phyloP scores from a whole-genome alignment of 2,113 vertebrate genomes.

The Copsychus sechellarum region DNA sequence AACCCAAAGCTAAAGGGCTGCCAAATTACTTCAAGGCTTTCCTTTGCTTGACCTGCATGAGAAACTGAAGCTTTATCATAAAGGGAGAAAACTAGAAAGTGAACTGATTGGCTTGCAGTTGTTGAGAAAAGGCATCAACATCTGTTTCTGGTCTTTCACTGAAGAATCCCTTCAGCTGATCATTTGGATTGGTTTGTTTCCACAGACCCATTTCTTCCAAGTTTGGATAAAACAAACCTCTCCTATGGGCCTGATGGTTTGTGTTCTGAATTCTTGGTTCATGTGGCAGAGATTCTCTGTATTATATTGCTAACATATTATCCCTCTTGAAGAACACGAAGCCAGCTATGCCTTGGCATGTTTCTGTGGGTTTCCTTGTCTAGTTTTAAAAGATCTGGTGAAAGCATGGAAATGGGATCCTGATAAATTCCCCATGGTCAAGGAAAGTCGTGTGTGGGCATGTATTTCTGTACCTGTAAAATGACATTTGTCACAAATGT shows the following conservation, averaged over 20 bases:
- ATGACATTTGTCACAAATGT: not conserved
- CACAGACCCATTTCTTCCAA: conserved; percentile 67
- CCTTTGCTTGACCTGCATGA: conserved; percentile 24
- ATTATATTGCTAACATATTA: conserved; percentile 69
- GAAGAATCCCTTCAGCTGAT: conserved; percentile 72
- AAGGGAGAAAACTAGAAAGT: conserved; percentile 53
- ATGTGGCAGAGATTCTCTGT: conserved; percentile 53
- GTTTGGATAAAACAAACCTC: conserved; percentile 72
- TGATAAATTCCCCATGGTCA: not conserved
- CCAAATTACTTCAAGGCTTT: conserved; percentile 51
- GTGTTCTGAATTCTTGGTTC: conserved; percentile 68
- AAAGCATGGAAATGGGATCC: conserved; percentile 32
- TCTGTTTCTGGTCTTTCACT: conserved; percentile 75
- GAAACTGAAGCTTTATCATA: conserved; percentile 63
- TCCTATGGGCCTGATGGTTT: conserved; percentile 68
- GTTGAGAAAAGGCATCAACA: conserved; percentile 58
- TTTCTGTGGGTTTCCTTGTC: conserved; percentile 20
- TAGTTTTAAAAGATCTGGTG: not conserved
- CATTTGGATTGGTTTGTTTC: conserved; percentile 74
- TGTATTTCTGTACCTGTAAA: not conserved
- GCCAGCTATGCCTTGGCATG: conserved; percentile 10
- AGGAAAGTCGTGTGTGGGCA: not conserved
- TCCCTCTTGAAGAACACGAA: conserved; percentile 55
- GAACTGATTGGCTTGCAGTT: conserved; percentile 43
- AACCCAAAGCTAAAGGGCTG: not conserved